Percentiles rank a stretch among this genome's conserved stretches.
Evolutionary conservation across 2,797 vertebrate species (phyloP).

Genomic region (Ataeniobius toweri): DNA sequence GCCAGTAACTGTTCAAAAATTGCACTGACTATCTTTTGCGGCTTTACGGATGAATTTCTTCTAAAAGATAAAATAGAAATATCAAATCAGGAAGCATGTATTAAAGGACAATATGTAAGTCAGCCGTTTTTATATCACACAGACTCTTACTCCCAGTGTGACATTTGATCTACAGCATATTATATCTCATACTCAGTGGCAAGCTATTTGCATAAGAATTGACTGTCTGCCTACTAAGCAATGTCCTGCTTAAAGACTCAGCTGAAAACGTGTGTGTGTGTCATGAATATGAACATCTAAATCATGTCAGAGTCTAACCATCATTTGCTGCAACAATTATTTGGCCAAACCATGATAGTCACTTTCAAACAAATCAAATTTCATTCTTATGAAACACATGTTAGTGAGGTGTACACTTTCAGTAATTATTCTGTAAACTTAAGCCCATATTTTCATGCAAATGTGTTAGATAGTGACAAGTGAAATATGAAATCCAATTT

Average conservation of each 20-base stretch:
- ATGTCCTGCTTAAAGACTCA: conserved; percentile 77
- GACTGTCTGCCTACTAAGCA: conserved; percentile 79
- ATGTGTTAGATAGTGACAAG: conserved; percentile 96
- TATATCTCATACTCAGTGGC: conserved; percentile 72
- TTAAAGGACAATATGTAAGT: conserved; percentile 81
- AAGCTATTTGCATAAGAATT: conserved; percentile 83
- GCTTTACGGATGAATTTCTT: conserved; percentile 63
- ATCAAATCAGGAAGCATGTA: conserved; percentile 77
- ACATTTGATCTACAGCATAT: conserved; percentile 84
- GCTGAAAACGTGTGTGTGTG: conserved; percentile 74
- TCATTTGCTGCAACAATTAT: conserved; percentile 86
- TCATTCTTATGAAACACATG: conserved; percentile 95
- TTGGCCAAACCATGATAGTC: conserved; percentile 82
- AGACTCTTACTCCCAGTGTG: conserved; percentile 78
- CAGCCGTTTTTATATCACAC: conserved; percentile 81
- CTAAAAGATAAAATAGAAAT: conserved; percentile 73
- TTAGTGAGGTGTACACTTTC: conserved; percentile 98
- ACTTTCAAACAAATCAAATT: conserved; percentile 96
- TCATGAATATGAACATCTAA: conserved; percentile 77
- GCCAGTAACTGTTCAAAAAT: conserved; percentile 39
- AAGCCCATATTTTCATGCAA: conserved; percentile 92
- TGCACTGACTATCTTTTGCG: conserved; percentile 31
- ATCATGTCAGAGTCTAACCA: conserved; percentile 77
- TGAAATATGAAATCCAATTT: conserved; percentile 99
- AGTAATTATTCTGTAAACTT: conserved; percentile 97